Conservation (phyloP, 2,797 vertebrate species). For the Cephalopachus bancanus region DNA sequence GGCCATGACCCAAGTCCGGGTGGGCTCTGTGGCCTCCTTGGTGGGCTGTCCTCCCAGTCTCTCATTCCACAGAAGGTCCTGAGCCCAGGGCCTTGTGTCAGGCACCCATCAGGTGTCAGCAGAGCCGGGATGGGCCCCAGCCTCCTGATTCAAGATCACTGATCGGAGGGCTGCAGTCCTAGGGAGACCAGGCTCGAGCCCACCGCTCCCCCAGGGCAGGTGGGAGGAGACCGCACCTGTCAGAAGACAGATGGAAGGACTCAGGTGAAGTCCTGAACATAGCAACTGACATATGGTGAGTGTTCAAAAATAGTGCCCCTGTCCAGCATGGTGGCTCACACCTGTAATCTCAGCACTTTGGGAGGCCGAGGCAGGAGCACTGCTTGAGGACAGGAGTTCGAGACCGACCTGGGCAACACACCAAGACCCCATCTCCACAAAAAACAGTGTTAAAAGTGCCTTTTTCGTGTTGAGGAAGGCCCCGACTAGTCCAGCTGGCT, state of each 20-base stretch:
- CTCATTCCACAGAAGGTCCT: neutral
- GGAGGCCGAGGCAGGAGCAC: too few relatives aligned
- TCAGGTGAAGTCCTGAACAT: neutral
- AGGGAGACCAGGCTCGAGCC: neutral
- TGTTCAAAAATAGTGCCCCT: neutral
- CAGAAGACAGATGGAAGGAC: neutral
- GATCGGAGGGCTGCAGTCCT: neutral
- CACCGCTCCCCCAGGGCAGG: neutral
- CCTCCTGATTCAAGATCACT: neutral
- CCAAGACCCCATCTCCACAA: neutral
- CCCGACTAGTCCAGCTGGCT: neutral
- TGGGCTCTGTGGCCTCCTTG: slow-evolving; percentile 66
- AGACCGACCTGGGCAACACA: too few relatives aligned
- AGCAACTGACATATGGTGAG: neutral
- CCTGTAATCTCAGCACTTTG: too few relatives aligned
- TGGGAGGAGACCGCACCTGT: neutral
- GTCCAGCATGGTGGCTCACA: too few relatives aligned
- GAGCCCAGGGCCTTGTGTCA: neutral
- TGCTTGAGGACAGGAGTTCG: too few relatives aligned
- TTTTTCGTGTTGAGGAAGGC: too few relatives aligned
- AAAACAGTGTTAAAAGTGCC: neutral
- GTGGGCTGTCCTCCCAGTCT: slow-evolving; percentile 40
- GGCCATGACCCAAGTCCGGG: neutral
- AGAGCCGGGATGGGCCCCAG: neutral
- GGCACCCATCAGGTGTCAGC: neutral